These are phyloP conservation scores for Crocallis elinguaria DNA, from an alignment of 2,888 invertebrate genomes.

Conservation along the genomic window DNA sequence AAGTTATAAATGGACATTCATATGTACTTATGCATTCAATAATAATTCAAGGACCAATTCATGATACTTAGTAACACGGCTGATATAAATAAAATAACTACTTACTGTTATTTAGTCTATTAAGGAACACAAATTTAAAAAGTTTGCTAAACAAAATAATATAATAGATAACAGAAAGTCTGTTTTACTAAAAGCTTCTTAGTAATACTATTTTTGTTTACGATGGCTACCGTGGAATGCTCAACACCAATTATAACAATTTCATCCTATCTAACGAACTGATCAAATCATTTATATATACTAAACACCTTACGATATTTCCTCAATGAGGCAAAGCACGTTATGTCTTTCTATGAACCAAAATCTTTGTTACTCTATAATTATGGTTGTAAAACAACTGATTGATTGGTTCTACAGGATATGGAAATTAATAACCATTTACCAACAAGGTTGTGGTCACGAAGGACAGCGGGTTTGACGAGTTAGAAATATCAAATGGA, in stretches of 20 bases:
- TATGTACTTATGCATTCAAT: too few species aligned
- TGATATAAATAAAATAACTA: too few species aligned
- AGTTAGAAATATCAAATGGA: slow-evolving; percentile 46
- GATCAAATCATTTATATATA: slow-evolving; percentile 25
- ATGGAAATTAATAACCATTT: slow-evolving; percentile 42
- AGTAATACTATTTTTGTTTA: neutral
- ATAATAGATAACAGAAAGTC: too few species aligned
- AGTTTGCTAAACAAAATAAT: too few species aligned
- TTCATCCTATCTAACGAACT: slow-evolving; percentile 4
- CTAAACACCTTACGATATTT: slow-evolving; percentile 23
- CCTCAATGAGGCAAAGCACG: slow-evolving; percentile 18
- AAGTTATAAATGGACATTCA: slow-evolving; percentile 3
- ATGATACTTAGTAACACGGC: too few species aligned
- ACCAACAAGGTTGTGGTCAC: slow-evolving; percentile 45
- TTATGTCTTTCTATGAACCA: slow-evolving; percentile 23
- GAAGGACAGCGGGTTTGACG: slow-evolving; percentile 58
- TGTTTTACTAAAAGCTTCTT: neutral
- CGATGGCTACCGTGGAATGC: neutral
- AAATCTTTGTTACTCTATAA: slow-evolving; percentile 32
- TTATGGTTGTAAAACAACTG: slow-evolving; percentile 38
- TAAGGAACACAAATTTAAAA: too few species aligned
- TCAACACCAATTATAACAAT: slow-evolving; percentile 7
- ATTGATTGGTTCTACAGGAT: slow-evolving; percentile 47
- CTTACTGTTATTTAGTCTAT: too few species aligned
- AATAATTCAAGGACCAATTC: too few species aligned